phyloP scores from a whole-genome alignment of 2,113 vertebrate genomes.

The Neodon shergylaensis region DNA sequence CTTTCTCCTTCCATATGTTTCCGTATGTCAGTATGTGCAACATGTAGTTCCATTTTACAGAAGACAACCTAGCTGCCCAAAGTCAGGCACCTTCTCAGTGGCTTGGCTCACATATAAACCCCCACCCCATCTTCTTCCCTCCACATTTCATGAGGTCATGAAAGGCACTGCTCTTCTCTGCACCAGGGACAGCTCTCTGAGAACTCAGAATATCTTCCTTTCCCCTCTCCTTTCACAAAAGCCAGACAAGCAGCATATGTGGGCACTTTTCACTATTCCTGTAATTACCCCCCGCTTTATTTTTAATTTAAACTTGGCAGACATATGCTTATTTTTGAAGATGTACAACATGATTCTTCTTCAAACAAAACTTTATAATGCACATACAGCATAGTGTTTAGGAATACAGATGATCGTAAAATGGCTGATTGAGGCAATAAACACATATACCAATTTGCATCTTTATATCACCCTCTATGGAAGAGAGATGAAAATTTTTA shows the following conservation, averaged over 20 bases:
- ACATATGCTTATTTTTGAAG: background rate
- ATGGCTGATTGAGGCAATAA: background rate
- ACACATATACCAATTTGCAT: no score
- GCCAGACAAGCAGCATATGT: background rate
- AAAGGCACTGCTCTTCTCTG: background rate
- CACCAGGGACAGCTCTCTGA: background rate
- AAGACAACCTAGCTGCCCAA: background rate
- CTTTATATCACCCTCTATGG: background rate
- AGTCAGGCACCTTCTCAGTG: background rate
- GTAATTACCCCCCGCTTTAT: background rate
- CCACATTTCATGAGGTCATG: fast-evolving
- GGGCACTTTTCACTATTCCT: background rate
- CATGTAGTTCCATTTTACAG: background rate
- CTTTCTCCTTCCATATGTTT: background rate
- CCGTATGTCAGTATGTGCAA: no score
- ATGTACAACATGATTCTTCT: background rate
- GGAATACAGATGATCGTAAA: background rate
- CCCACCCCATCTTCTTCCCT: background rate
- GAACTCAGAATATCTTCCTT: background rate
- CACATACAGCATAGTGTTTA: background rate
- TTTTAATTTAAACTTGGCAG: background rate
- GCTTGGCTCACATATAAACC: background rate
- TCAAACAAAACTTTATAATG: background rate
- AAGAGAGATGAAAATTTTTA: background rate
- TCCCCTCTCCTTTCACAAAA: background rate